phyloP scores from a whole-genome alignment of 2,113 vertebrate genomes.

The Arothron firmamentum region DNA sequence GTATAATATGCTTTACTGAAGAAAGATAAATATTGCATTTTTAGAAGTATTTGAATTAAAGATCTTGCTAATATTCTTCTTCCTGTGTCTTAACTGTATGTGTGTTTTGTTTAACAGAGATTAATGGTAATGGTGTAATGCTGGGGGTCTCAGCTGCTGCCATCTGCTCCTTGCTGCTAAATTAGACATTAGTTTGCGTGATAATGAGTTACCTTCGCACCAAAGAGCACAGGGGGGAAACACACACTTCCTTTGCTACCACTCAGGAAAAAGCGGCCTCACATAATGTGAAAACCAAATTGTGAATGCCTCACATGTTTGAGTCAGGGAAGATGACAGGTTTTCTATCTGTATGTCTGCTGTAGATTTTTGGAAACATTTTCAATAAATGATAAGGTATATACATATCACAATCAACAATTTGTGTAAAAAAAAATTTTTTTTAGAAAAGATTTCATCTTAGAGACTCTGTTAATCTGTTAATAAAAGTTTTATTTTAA shows the following conservation, averaged over 20 bases:
- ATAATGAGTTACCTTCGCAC: slow-evolving; percentile 51
- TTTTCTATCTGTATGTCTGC: no score
- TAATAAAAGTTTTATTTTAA: no score
- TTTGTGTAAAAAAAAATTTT: no score
- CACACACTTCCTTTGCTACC: slow-evolving; percentile 2
- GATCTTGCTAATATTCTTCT: neutral
- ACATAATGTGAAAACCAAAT: no score
- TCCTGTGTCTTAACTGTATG: slow-evolving; percentile 3
- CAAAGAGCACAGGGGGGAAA: slow-evolving; percentile 35
- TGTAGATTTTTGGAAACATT: no score
- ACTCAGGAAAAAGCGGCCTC: neutral
- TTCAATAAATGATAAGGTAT: no score
- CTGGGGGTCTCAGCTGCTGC: slow-evolving; percentile 38
- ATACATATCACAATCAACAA: no score
- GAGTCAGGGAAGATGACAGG: no score
- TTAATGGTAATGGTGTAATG: slow-evolving; percentile 68
- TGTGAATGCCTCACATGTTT: no score
- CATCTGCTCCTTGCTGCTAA: slow-evolving; percentile 71
- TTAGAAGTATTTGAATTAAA: neutral
- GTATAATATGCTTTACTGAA: no score
- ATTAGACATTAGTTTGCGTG: slow-evolving; percentile 37
- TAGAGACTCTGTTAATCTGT: no score
- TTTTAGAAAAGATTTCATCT: no score
- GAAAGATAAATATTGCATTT: neutral
- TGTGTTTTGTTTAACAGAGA: slow-evolving; percentile 23